Percentiles rank a stretch among this genome's conserved stretches.
phyloP scores from a whole-genome alignment of 2,888 invertebrate genomes.

The Protodeltote pygarga region DNA sequence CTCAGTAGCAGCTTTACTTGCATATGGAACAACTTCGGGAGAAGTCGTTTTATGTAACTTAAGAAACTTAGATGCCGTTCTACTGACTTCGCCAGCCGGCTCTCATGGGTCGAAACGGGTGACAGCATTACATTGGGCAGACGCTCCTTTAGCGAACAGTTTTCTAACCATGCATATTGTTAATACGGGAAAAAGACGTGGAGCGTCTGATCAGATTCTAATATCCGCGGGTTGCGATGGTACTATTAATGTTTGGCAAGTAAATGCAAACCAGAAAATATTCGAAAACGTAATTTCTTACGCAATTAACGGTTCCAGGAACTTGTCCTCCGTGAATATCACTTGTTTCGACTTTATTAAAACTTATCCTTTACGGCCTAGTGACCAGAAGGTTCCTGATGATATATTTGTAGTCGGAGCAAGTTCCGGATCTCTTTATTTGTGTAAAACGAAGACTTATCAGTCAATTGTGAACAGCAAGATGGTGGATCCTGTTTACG shows the following conservation, averaged over 20 bases:
- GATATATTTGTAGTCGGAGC: conserved; percentile 75
- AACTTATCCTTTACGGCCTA: conserved; percentile 61
- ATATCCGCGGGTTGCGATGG: conserved; percentile 67
- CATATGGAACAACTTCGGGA: conserved; percentile 74
- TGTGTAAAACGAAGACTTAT: conserved; percentile 63
- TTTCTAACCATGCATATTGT: conserved; percentile 70
- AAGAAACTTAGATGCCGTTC: conserved; percentile 56
- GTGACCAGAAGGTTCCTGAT: conserved; percentile 61
- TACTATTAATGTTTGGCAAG: conserved; percentile 73
- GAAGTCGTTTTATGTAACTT: conserved; percentile 74
- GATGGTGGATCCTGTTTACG: conserved; percentile 68
- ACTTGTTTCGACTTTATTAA: conserved; percentile 77
- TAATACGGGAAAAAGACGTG: conserved; percentile 67
- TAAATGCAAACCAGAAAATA: conserved; percentile 63
- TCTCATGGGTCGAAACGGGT: conserved; percentile 72
- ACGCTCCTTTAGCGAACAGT: conserved; percentile 60
- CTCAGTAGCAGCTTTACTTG: conserved; percentile 64
- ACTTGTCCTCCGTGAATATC: conserved; percentile 63
- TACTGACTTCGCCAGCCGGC: conserved; percentile 65
- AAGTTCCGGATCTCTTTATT: conserved; percentile 62
- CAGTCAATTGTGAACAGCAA: conserved; percentile 42
- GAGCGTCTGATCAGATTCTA: conserved; percentile 70
- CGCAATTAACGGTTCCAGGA: conserved; percentile 61
- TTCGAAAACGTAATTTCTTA: conserved; percentile 71
- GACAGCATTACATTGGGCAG: conserved; percentile 70